These are phyloP conservation scores for Cataglyphis albicans DNA, from an alignment of 2,888 invertebrate species.

Conservation along the genomic window DNA sequence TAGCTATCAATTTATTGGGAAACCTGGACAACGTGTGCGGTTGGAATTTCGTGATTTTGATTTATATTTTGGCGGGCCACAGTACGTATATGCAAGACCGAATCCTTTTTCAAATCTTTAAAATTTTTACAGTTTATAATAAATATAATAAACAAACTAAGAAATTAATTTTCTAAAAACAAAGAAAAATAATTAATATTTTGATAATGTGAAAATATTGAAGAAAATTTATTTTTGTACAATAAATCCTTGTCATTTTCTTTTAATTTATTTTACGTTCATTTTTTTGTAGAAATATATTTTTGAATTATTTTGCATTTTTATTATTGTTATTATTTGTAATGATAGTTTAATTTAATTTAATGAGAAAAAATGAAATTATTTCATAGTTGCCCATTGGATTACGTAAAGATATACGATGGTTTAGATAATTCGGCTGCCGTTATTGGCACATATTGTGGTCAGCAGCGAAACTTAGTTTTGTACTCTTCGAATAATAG, in stretches of 20 bases:
- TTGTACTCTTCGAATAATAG: conserved; percentile 97
- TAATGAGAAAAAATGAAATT: conserved; percentile 26
- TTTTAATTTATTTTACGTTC: not conserved
- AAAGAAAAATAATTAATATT: not conserved
- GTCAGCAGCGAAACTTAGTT: conserved; percentile 98
- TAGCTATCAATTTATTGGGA: conserved; percentile 97
- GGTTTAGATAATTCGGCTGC: conserved; percentile 95
- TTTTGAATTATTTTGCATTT: not conserved
- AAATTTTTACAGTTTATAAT: not conserved
- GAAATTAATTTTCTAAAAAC: not conserved
- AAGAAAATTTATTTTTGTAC: not conserved
- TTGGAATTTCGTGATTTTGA: conserved; percentile 99
- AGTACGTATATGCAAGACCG: conserved; percentile 90
- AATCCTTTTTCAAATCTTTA: not conserved
- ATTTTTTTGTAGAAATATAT: conserved; percentile 4
- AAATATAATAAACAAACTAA: not conserved
- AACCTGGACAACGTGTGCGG: conserved; percentile 95
- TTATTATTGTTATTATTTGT: not conserved
- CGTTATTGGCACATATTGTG: conserved; percentile 98
- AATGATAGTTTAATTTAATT: conserved; percentile 6
- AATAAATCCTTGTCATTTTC: not conserved
- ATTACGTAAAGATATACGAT: conserved; percentile 98
- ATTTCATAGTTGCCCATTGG: conserved; percentile 96
- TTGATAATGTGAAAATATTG: not conserved
- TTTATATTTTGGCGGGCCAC: conserved; percentile 98